Conservation (phyloP, 2,888 invertebrate genomes). For the Theretra japonica region DNA sequence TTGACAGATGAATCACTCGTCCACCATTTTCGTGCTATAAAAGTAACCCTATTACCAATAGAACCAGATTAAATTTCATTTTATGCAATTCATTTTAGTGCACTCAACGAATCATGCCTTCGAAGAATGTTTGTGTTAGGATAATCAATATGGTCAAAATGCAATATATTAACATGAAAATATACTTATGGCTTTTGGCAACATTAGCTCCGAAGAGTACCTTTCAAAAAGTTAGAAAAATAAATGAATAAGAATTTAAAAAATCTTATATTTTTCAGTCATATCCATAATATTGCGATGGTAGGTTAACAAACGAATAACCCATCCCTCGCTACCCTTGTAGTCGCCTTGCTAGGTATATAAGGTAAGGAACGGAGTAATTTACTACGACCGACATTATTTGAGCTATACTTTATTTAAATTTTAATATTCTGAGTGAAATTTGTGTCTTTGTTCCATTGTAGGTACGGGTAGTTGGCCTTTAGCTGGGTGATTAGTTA, state of each 20-base stretch:
- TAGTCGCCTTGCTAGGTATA: conserved; percentile 65
- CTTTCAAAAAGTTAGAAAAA: no score
- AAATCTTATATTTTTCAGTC: conserved; percentile 24
- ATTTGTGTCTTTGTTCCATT: background rate
- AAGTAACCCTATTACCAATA: no score
- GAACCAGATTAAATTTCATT: no score
- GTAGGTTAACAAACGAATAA: conserved; percentile 73
- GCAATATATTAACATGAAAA: no score
- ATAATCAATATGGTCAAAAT: no score
- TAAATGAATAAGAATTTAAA: background rate
- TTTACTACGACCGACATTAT: conserved; percentile 58
- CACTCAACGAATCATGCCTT: no score
- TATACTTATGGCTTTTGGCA: no score
- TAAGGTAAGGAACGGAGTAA: conserved; percentile 75
- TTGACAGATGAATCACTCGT: no score
- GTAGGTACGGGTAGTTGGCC: background rate
- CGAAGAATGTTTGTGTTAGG: no score
- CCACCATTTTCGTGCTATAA: no score
- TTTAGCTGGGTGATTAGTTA: background rate
- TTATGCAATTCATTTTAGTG: no score
- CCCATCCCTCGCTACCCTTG: conserved; percentile 68
- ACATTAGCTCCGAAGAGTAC: no score
- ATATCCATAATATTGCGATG: conserved; percentile 49
- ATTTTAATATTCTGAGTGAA: conserved; percentile 9
- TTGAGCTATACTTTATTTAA: conserved; percentile 50